Percentiles rank a stretch among this genome's conserved stretches.
Conservation (phyloP, 30 jellyfish, hydroid and myxozoan species). For the Turritopsis rubra region DNA sequence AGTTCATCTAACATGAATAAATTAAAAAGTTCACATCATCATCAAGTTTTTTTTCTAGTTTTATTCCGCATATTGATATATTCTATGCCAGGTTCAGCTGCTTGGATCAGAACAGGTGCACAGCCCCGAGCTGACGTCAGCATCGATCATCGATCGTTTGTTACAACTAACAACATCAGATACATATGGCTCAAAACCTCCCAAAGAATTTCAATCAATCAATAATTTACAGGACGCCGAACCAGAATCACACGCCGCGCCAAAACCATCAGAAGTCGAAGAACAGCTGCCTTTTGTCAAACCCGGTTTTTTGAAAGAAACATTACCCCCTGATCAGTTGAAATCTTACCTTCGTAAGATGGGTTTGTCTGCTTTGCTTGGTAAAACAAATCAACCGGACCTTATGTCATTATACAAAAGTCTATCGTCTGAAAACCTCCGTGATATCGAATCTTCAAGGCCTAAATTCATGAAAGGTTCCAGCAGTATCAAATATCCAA, state of each 20-base stretch:
- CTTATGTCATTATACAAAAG: slow-evolving; percentile 23
- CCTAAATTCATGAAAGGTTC: slow-evolving; percentile 15
- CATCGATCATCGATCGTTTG: slow-evolving; percentile 92
- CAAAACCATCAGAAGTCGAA: slow-evolving; percentile 9
- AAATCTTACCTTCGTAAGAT: slow-evolving; percentile 8
- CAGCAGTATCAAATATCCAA: slow-evolving; percentile 22
- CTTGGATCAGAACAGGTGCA: slow-evolving; percentile 68
- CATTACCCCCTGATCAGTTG: slow-evolving; percentile 23
- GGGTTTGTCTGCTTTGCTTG: slow-evolving; percentile 38
- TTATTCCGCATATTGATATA: neutral
- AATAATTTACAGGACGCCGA: slow-evolving; percentile 18
- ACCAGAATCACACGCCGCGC: neutral
- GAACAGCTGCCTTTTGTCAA: slow-evolving; percentile 14
- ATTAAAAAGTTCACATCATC: too few relatives aligned
- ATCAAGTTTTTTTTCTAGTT: neutral
- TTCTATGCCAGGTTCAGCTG: slow-evolving; percentile 64
- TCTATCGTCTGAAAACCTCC: neutral
- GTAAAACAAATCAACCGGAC: slow-evolving; percentile 22
- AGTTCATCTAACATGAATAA: too few relatives aligned
- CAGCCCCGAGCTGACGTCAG: slow-evolving; percentile 90
- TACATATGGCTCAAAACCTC: slow-evolving; percentile 89
- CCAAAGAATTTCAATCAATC: slow-evolving; percentile 26
- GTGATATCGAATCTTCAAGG: neutral
- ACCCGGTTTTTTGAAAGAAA: slow-evolving; percentile 33
- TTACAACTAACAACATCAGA: slow-evolving; percentile 83